Conservation (phyloP, 2,888 invertebrate genomes). For the Syrphus vitripennis region DNA sequence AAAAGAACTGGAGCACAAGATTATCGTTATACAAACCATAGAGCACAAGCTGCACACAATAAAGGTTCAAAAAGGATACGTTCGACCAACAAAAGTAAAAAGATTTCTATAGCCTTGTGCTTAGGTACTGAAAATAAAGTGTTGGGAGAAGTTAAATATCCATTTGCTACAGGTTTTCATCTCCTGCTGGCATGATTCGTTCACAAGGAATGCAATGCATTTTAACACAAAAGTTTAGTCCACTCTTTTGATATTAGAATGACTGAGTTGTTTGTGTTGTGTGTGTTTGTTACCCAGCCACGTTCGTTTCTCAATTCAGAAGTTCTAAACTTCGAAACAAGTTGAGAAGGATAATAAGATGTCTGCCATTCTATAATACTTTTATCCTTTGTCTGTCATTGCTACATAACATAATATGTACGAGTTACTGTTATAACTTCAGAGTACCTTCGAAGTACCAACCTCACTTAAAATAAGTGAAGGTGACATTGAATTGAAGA, state of each 20-base stretch:
- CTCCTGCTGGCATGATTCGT: not conserved
- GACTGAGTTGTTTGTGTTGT: not conserved
- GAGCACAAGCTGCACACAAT: constrained; percentile 7
- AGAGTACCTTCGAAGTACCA: not conserved
- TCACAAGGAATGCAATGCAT: not conserved
- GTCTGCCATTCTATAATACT: not conserved
- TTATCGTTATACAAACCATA: constrained; percentile 29
- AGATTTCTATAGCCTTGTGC: constrained; percentile 32
- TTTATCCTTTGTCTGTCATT: not conserved
- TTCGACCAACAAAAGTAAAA: constrained; percentile 4
- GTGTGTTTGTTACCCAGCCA: no score
- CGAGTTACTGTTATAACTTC: not conserved
- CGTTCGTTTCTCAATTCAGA: not conserved
- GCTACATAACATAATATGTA: no score
- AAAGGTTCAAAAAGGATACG: not conserved
- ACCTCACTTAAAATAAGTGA: not conserved
- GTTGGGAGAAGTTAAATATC: constrained; percentile 40
- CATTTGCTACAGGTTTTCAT: constrained; percentile 23
- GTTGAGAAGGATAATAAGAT: not conserved
- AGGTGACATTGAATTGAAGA: not conserved
- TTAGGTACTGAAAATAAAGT: constrained; percentile 36
- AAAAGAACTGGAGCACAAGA: constrained; percentile 18
- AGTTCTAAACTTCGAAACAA: not conserved
- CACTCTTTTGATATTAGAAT: not conserved
- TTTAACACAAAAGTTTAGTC: constrained; percentile 16